These are phyloP conservation scores for Merops nubicus DNA, from an alignment of 2,113 vertebrate genomes.

Conservation along the genomic window DNA sequence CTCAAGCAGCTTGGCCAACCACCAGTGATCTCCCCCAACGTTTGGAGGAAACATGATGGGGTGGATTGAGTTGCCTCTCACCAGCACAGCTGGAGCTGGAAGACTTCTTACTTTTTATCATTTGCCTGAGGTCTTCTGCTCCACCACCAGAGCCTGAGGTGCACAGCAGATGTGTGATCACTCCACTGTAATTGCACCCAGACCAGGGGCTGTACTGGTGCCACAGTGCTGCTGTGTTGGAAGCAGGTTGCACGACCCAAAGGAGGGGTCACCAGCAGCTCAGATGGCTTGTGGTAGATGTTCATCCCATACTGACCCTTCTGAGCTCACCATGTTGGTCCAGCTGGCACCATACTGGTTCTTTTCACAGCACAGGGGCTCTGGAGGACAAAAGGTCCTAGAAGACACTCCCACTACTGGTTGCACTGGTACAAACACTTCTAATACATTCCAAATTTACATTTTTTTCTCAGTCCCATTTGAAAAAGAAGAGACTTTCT, in stretches of 20 bases:
- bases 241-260: rapidly evolving
- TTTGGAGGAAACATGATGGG: no score
- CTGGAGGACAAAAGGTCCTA: neutral
- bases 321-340: neutral
- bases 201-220: neutral
- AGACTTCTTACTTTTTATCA: no score
- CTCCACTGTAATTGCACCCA: neutral
- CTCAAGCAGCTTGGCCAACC: no score
- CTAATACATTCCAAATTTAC: neutral
- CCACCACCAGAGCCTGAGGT: neutral
- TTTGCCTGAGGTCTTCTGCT: neutral
- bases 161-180: neutral
- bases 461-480: neutral
- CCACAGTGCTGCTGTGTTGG: neutral
- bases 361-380: neutral
- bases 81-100: no score
- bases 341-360: neutral
- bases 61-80: no score
- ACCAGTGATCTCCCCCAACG: no score
- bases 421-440: neutral
- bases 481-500: neutral
- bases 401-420: neutral
- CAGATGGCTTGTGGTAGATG: neutral
- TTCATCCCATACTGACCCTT: neutral
- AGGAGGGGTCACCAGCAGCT: neutral